Evolutionary conservation across 2,113 vertebrate species (phyloP), one percentile per base, ranked within the genome.

Genomic region (Sinocyclocheilus rhinocerous): DNA sequence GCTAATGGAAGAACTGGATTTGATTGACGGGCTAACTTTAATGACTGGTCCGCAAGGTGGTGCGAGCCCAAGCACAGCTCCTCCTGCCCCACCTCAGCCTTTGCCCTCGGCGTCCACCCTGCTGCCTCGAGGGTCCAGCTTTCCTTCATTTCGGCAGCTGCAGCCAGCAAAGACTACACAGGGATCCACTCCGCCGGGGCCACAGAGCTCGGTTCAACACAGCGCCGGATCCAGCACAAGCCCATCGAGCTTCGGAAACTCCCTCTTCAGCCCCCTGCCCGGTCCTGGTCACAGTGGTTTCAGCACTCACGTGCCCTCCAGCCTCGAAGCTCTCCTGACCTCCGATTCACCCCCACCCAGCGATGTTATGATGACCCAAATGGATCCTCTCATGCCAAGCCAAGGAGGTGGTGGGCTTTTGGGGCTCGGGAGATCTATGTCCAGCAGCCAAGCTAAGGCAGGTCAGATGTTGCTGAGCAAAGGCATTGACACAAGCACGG

Each of bases 291-390:
- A 88, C 13, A 91, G 92, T n/a, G 87, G 89, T 79, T 96, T 94
- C 76, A 87, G 88, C 42, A 15, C 86, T 84, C 94, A 94, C 8
- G 94, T 95, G 29, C 94, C 96, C 92, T 94, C 97, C 88, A 97
- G 96, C 87, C 95, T 99, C 91, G 97, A 99, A 93, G 97, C 95
- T 26, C 95, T 99, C 87, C 95, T 99, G 90, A 97, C 97, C 72
- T 97, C 97, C 0, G 95, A 96, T 90, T 98, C 97, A 0, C 97
- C 97, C 0, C 96, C 97, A 26, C 96, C 97, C n/a, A 97, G 93
- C 22, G 97, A 99, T 88, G 96, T 99, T 85, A 92, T 99, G 94
- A 98, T 99, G 97, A 96, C 96, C 87, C 98, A 97, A 92, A 95
- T 98, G 90, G 97, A 99, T 90, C 96, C 97, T 48, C 95, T 98